A percentile compares a stretch with the other conserved stretches of the same genome.
These are phyloP conservation scores for Hoplodrina blanda DNA, from an alignment of 2,888 invertebrate genomes.

Conservation along the genomic window DNA sequence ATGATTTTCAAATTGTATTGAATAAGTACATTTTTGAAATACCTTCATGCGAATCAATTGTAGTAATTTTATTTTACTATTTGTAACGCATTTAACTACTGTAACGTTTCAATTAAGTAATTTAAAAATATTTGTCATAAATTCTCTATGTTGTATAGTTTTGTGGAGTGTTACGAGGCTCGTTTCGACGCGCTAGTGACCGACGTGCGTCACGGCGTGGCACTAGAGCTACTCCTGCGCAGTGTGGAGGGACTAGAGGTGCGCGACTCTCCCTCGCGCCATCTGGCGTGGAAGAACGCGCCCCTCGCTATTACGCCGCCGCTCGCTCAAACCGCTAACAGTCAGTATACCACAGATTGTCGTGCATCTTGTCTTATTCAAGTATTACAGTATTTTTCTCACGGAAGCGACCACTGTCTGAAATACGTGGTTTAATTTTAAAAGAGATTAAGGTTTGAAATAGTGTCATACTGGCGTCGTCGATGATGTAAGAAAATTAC, in stretches of 20 bases:
- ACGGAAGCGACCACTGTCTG: not conserved
- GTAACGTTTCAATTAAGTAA: not conserved
- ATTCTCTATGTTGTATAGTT: slow-evolving; percentile 85
- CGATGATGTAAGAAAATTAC: no score
- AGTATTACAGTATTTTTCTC: not conserved
- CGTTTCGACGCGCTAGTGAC: slow-evolving; percentile 92
- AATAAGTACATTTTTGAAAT: not conserved
- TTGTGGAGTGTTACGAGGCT: slow-evolving; percentile 95
- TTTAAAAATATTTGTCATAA: not conserved
- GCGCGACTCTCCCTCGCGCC: slow-evolving; percentile 83
- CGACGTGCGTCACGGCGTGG: slow-evolving; percentile 93
- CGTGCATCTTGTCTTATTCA: not conserved
- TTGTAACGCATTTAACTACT: not conserved
- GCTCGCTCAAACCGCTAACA: slow-evolving; percentile 65
- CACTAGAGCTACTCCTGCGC: slow-evolving; percentile 97
- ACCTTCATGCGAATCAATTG: not conserved
- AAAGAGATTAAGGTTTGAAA: not conserved
- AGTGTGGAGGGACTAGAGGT: slow-evolving; percentile 94
- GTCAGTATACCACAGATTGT: slow-evolving; percentile 67
- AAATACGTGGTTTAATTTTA: not conserved
- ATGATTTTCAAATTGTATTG: not conserved
- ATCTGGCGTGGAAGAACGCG: slow-evolving; percentile 72
- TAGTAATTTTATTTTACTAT: not conserved
- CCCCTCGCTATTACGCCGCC: slow-evolving; percentile 64
- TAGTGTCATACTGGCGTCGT: no score